Percentiles rank a stretch among this genome's conserved stretches.
Conservation (phyloP, 2,888 invertebrate genomes). For the Hermaeophaga mercurialis region DNA sequence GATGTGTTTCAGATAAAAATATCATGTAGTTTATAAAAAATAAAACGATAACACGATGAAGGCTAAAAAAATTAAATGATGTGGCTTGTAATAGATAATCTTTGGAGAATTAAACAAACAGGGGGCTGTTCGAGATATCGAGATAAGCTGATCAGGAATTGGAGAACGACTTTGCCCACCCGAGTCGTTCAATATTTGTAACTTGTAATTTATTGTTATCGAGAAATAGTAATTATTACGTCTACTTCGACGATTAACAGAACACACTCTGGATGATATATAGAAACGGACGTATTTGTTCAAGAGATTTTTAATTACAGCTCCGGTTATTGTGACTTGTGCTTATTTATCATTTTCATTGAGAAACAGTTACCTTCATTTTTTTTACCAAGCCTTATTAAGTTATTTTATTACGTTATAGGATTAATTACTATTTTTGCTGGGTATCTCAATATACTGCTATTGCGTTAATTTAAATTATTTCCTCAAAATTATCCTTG, state of each 20-base stretch:
- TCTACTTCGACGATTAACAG: slow-evolving; percentile 43
- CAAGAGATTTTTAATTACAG: slow-evolving; percentile 39
- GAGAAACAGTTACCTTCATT: neutral
- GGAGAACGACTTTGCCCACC: slow-evolving; percentile 54
- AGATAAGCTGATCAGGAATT: slow-evolving; percentile 52
- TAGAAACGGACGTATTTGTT: slow-evolving; percentile 31
- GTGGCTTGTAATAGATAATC: slow-evolving; percentile 47
- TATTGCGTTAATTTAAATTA: too few species aligned
- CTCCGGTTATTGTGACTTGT: slow-evolving; percentile 13
- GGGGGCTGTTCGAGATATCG: slow-evolving; percentile 49
- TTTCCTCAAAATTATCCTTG: too few species aligned
- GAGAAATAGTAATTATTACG: slow-evolving; percentile 54
- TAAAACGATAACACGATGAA: too few species aligned
- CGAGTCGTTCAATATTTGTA: slow-evolving; percentile 52
- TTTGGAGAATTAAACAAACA: slow-evolving; percentile 51
- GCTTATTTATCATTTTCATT: slow-evolving; percentile 6
- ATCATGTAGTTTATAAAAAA: too few species aligned
- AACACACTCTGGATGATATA: slow-evolving; percentile 33
- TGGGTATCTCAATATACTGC: too few species aligned
- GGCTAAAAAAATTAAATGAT: slow-evolving; percentile 12
- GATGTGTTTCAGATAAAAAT: too few species aligned
- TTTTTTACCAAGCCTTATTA: too few species aligned
- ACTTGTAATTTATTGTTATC: slow-evolving; percentile 52
- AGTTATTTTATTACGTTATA: too few species aligned
- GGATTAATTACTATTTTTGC: too few species aligned